Conservation (phyloP, 2,113 vertebrate species). For the Platycercus adscitus region DNA sequence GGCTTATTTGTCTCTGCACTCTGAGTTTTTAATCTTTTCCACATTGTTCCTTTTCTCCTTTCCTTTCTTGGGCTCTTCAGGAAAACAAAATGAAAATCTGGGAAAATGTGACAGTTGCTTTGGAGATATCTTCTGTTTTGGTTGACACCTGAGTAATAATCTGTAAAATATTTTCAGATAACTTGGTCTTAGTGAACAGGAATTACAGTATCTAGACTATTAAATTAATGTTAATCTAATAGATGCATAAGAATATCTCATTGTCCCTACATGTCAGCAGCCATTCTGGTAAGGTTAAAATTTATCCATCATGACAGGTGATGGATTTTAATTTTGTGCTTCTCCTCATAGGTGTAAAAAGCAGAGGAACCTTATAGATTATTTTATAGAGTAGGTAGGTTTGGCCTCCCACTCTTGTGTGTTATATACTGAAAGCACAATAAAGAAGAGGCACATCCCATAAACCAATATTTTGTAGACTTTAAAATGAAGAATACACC, state of each 20-base stretch:
- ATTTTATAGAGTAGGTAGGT: neutral
- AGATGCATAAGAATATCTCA: neutral
- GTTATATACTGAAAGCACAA: neutral
- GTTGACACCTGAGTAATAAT: neutral
- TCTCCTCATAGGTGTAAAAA: neutral
- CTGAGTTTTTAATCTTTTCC: neutral
- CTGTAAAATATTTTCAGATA: neutral
- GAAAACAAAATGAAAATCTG: neutral
- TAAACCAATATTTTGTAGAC: neutral
- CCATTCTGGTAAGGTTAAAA: neutral
- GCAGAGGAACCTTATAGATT: neutral
- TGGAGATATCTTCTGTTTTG: neutral
- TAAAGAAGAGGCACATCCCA: neutral
- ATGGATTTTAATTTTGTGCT: neutral
- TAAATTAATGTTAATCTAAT: neutral
- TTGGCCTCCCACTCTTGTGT: neutral
- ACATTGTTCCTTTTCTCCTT: neutral
- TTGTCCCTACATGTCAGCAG: neutral
- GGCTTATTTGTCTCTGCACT: neutral
- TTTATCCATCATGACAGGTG: neutral
- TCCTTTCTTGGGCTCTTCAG: neutral
- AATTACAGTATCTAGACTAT: neutral
- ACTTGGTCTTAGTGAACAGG: neutral
- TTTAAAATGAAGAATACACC: neutral
- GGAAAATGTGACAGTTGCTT: neutral